Percentiles rank a stretch among this genome's conserved stretches.
These are phyloP conservation scores for Staurois parvus DNA, from an alignment of 2,797 vertebrate species.

Conservation along the genomic window DNA sequence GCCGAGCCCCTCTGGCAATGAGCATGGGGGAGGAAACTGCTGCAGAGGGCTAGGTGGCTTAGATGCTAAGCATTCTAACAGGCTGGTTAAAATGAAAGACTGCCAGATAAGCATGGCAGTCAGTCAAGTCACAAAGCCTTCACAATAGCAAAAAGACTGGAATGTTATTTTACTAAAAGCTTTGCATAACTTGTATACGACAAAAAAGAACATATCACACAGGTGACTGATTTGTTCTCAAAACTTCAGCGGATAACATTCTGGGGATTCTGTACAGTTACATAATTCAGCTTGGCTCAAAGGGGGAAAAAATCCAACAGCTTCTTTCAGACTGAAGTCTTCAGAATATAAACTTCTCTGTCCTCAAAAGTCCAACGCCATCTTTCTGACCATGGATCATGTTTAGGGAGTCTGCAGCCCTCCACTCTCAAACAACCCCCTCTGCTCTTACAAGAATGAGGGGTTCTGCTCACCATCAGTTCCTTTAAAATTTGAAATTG, in stretches of 20 bases:
- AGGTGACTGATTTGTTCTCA: not conserved
- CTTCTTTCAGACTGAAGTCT: too few species aligned
- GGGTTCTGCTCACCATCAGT: too few species aligned
- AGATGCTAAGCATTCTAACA: not conserved
- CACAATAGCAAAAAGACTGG: not conserved
- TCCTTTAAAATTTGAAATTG: too few species aligned
- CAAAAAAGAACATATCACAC: not conserved
- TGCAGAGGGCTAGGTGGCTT: not conserved
- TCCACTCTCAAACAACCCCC: too few species aligned
- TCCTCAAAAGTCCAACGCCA: too few species aligned
- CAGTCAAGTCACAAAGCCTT: conserved; percentile 6
- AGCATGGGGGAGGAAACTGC: not conserved
- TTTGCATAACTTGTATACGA: not conserved
- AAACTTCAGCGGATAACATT: not conserved
- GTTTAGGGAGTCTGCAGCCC: too few species aligned
- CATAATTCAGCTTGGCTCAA: too few species aligned
- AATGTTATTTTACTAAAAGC: not conserved
- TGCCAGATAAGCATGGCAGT: not conserved
- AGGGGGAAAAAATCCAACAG: too few species aligned
- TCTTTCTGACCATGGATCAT: too few species aligned
- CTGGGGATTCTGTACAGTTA: too few species aligned
- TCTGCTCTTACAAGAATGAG: too few species aligned
- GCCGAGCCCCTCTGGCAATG: not conserved
- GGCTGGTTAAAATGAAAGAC: not conserved
- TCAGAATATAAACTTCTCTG: too few species aligned